Conservation (phyloP, 2,888 invertebrate species). For the Beris morrisii region DNA sequence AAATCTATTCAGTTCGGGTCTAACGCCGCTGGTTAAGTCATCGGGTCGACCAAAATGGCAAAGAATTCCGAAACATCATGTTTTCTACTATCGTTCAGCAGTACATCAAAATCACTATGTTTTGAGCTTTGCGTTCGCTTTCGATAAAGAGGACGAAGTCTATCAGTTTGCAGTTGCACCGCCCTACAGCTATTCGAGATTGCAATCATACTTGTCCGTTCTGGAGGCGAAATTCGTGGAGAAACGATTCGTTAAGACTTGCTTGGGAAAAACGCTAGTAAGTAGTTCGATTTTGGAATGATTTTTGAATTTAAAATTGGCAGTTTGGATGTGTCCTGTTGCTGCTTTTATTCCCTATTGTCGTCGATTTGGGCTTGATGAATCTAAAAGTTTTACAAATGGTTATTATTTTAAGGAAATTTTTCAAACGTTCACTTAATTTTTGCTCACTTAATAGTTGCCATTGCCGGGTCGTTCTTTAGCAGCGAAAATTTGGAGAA, state of each 20-base stretch:
- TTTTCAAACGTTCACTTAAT: too few relatives aligned
- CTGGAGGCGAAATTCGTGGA: slow-evolving; percentile 64
- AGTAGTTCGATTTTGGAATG: slow-evolving; percentile 41
- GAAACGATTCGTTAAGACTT: slow-evolving; percentile 68
- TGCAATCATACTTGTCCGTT: slow-evolving; percentile 80
- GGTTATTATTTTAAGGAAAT: too few relatives aligned
- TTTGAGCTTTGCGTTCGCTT: slow-evolving; percentile 90
- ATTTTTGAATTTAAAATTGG: background rate
- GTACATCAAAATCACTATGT: slow-evolving; percentile 89
- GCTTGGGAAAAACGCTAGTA: slow-evolving; percentile 69
- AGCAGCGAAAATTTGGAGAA: too few relatives aligned
- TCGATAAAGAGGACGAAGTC: slow-evolving; percentile 92
- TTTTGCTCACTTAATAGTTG: too few relatives aligned
- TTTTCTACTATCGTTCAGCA: slow-evolving; percentile 90
- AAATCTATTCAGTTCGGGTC: slow-evolving; percentile 83
- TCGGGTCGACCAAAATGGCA: slow-evolving; percentile 90
- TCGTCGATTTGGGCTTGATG: background rate
- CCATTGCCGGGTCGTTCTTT: too few relatives aligned
- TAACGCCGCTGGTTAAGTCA: slow-evolving; percentile 94
- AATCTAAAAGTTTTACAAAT: too few relatives aligned
- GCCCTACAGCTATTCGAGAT: slow-evolving; percentile 92
- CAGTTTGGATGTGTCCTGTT: background rate
- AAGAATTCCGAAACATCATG: slow-evolving; percentile 75
- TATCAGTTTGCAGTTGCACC: slow-evolving; percentile 93
- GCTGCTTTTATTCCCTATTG: background rate